Evolutionary conservation across 2,888 invertebrate genomes (phyloP), one percentile per base, ranked within the genome.

Genomic region (Stenoptilia bipunctidactyla): DNA sequence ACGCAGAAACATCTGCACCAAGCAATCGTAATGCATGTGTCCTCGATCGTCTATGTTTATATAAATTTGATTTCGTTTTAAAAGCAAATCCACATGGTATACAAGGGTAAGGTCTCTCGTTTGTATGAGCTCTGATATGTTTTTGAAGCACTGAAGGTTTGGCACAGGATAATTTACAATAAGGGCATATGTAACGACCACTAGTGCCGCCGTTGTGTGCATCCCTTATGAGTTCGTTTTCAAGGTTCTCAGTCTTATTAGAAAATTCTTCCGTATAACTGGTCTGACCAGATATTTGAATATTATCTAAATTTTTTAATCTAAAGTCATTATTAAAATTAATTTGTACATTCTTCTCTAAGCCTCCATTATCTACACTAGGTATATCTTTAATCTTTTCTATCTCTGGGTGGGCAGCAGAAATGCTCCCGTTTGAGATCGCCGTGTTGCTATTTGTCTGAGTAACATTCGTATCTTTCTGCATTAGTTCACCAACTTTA

Each of bases 91-190:
- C 94, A 73, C 96, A 96, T 50, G 92, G 90, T 56, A 88, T 85
- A 79, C 96, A 96, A 15, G 96, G 96, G 82, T 91, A 96, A 42
- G 96, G 96, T 56, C 96, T 87, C 76, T 96, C 96, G 67, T 95
- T 94, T 36, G 96, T 96, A 74, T 96, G 96, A 45, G 95, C 94
- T 62, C 96, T 88, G 71, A 96, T 93, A 86, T 96, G 96, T 85
- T 96, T 96, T 72, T 95, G 92, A 48, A 96, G 86, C 50, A 96
- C 96, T 67, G 95, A 96, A 43, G 96, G 96, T 77, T 96, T 96
- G 57, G 95, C 92, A 85, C 95, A 96, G 50, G 90, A 90, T 66
- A 94, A 83, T 70, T 92, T 92, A 85, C 96, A 96, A 70, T 92
- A 95, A 9, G 92, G 90, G 67, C 96, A 96, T 50, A 92, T 88